Evolutionary conservation across 2,888 invertebrate species (phyloP).

Genomic region (Pristionchus fissidentatus): DNA sequence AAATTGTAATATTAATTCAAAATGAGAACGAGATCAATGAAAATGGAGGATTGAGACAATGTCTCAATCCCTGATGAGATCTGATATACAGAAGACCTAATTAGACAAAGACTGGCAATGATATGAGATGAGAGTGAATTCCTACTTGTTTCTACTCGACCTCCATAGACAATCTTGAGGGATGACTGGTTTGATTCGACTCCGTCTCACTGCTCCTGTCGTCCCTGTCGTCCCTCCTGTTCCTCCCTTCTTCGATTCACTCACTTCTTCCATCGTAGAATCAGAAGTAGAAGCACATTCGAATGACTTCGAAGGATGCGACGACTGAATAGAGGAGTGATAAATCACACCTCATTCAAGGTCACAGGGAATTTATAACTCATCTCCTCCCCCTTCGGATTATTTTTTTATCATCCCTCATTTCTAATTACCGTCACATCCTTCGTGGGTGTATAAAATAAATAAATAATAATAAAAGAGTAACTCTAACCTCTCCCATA

Average conservation of each 20-base stretch:
- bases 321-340: too few species aligned
- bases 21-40: constrained; percentile 28
- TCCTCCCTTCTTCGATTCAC: neutral
- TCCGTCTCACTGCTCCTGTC: constrained; percentile 1
- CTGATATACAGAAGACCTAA: constrained; percentile 14
- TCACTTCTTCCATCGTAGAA: neutral
- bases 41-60: neutral
- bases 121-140: neutral
- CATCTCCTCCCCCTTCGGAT: too few species aligned
- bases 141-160: constrained; percentile 29
- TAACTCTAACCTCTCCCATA: neutral
- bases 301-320: too few species aligned
- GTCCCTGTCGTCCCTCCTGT: neutral
- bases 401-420: too few species aligned
- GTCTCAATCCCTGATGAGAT: neutral
- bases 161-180: constrained; percentile 44
- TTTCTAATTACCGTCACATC: neutral
- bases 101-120: neutral
- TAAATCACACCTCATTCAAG: too few species aligned
- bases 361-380: too few species aligned
- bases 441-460: too few species aligned
- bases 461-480: neutral
- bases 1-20: constrained; percentile 23
- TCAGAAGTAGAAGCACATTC: neutral
- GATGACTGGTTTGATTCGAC: constrained; percentile 32